These are phyloP conservation scores for Calyptomena viridis DNA, from an alignment of 2,113 vertebrate species.

Conservation along the genomic window DNA sequence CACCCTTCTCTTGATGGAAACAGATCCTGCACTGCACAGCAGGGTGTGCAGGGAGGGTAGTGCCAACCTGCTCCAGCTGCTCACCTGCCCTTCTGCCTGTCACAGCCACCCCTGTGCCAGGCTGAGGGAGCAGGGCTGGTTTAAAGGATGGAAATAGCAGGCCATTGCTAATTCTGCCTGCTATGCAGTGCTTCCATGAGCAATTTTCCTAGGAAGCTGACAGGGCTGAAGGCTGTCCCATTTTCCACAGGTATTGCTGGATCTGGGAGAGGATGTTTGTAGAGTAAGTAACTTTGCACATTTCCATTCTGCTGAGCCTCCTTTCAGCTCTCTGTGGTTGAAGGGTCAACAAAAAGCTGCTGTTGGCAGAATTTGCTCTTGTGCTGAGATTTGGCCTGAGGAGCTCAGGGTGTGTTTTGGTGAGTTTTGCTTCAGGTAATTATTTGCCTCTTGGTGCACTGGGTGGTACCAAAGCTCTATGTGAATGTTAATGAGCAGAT, in stretches of 20 bases:
- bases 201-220: neutral
- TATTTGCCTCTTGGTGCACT: neutral
- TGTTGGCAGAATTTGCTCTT: neutral
- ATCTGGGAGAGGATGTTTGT: neutral
- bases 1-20: neutral
- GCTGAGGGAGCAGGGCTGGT: neutral
- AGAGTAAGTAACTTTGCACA: neutral
- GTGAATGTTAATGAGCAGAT: neutral
- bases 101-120: neutral
- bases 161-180: neutral
- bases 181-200: neutral
- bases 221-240: neutral
- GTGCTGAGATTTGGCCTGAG: neutral
- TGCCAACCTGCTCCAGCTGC: neutral
- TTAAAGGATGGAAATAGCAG: neutral
- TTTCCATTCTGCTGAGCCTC: conserved; percentile 7
- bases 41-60: neutral
- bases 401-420: neutral
- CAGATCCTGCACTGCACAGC: neutral
- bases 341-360: neutral
- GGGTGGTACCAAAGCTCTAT: neutral
- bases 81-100: neutral
- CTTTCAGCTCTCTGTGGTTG: neutral
- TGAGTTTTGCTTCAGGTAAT: neutral
- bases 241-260: conserved; percentile 28